Conservation (phyloP, 2,888 invertebrate genomes). For the Schrankia costaestrigalis region DNA sequence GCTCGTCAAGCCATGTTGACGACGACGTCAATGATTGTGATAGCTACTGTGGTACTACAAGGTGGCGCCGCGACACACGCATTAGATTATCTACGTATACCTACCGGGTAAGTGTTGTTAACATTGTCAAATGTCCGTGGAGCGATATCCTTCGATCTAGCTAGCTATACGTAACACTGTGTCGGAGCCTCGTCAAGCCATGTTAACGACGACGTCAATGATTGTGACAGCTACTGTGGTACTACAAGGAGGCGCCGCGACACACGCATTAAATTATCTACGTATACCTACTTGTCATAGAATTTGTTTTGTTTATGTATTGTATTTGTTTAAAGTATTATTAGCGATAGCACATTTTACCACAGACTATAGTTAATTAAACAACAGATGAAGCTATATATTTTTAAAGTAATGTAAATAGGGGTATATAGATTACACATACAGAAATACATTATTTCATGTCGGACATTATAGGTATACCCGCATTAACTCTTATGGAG, state of each 20-base stretch:
- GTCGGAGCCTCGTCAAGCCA: slow-evolving; percentile 94
- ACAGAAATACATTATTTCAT: too few species aligned
- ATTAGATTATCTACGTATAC: slow-evolving; percentile 95
- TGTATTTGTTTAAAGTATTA: too few species aligned
- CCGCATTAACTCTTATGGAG: too few species aligned
- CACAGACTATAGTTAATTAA: too few species aligned
- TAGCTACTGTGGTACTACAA: slow-evolving; percentile 96
- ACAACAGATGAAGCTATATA: too few species aligned
- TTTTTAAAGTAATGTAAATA: too few species aligned
- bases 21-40: slow-evolving; percentile 97
- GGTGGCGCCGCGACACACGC: slow-evolving; percentile 96
- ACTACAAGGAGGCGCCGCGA: slow-evolving; percentile 95
- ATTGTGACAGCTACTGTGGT: slow-evolving; percentile 98
- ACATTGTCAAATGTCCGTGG: slow-evolving; percentile 87
- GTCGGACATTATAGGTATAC: too few species aligned
- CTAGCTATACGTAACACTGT: slow-evolving; percentile 96
- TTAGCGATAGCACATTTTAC: too few species aligned
- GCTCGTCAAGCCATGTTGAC: slow-evolving; percentile 97
- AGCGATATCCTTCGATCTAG: slow-evolving; percentile 97
- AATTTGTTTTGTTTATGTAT: not conserved
- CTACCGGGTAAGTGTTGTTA: slow-evolving; percentile 83
- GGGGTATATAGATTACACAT: too few species aligned
- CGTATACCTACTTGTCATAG: slow-evolving; percentile 89
- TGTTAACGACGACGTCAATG: slow-evolving; percentile 97
- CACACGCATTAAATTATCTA: slow-evolving; percentile 94